phyloP scores from a whole-genome alignment of 2,797 vertebrate genomes.

The Argentina silus region DNA sequence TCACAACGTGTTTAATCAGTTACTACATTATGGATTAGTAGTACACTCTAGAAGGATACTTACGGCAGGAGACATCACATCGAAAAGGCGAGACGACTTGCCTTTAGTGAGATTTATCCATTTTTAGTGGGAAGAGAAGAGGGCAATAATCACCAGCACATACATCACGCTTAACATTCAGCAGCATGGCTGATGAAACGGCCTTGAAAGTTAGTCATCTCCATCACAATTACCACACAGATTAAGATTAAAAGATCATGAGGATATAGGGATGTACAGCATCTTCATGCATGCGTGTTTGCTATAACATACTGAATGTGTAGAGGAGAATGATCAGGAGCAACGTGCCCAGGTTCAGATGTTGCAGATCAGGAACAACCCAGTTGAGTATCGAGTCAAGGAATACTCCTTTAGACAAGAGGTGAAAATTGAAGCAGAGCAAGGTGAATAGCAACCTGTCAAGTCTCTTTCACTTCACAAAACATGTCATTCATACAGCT shows the following conservation, averaged over 20 bases:
- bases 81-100: not conserved
- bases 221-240: not conserved
- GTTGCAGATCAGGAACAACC: not conserved
- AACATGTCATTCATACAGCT: constrained; percentile 9
- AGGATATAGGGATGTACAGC: not conserved
- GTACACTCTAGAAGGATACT: not conserved
- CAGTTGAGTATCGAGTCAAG: not conserved
- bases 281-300: not conserved
- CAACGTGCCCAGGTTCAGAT: not conserved
- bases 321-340: not conserved
- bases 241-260: not conserved
- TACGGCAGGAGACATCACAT: not conserved
- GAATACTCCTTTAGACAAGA: not conserved
- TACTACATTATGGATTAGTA: not conserved
- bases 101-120: not conserved
- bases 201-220: not conserved
- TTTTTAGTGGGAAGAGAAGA: not conserved
- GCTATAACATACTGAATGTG: not conserved
- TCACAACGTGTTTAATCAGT: too few species aligned
- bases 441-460: constrained; percentile 5
- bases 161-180: not conserved
- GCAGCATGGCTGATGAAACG: not conserved
- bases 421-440: constrained; percentile 11
- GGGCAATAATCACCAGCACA: not conserved
- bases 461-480: constrained; percentile 6